Evolutionary conservation across 2,888 invertebrate species (phyloP).

Genomic region (Watsonalla binaria): DNA sequence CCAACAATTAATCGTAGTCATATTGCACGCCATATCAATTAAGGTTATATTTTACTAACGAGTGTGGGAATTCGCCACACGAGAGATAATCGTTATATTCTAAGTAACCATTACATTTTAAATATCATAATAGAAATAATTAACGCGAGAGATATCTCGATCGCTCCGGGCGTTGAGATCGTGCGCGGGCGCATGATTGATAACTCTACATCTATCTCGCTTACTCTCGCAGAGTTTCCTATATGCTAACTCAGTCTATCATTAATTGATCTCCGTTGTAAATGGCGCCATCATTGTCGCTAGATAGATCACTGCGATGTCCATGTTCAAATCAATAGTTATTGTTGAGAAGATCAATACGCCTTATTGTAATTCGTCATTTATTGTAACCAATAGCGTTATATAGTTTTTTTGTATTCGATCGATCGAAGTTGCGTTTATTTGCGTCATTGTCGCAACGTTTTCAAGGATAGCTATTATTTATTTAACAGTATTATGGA

Average conservation of each 20-base stretch:
- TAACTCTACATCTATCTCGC: slow-evolving; percentile 52
- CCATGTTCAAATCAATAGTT: slow-evolving; percentile 58
- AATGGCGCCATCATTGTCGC: slow-evolving; percentile 70
- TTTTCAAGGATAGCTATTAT: too few relatives aligned
- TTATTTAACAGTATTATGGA: too few relatives aligned
- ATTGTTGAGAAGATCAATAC: slow-evolving; percentile 30
- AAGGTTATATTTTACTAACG: slow-evolving; percentile 33
- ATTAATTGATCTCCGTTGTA: slow-evolving; percentile 71
- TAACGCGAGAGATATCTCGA: slow-evolving; percentile 64
- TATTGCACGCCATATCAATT: slow-evolving; percentile 29
- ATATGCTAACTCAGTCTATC: slow-evolving; percentile 42
- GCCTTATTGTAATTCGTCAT: not conserved
- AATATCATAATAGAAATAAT: slow-evolving; percentile 79
- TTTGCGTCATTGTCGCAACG: too few relatives aligned
- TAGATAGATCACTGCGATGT: slow-evolving; percentile 65
- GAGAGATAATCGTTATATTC: slow-evolving; percentile 30
- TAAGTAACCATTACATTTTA: slow-evolving; percentile 68
- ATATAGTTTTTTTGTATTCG: not conserved
- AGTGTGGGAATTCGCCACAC: slow-evolving; percentile 67
- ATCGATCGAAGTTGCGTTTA: not conserved
- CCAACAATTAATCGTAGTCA: not conserved
- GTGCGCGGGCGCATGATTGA: slow-evolving; percentile 74
- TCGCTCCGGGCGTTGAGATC: slow-evolving; percentile 64
- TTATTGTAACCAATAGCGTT: not conserved
- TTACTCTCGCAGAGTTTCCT: slow-evolving; percentile 20